Evolutionary conservation across 2,113 vertebrate genomes (phyloP), one percentile per base, ranked within the genome.

Genomic region (Aptenodytes patagonicus): DNA sequence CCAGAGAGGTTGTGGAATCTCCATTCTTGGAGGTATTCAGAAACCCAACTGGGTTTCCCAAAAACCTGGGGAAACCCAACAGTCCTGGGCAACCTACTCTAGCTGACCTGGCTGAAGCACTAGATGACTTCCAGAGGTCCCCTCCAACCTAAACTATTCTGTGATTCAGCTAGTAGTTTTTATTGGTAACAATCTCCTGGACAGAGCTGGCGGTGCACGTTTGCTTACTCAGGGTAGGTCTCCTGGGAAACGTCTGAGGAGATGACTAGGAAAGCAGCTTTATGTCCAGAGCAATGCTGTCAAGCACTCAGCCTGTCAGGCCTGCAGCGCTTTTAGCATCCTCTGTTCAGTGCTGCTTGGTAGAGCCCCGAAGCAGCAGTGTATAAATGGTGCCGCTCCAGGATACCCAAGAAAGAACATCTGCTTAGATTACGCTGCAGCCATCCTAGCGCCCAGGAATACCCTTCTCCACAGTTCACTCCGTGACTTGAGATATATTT

Each of bases 181-280:
- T 73, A 40, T 6, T 54, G 18, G 12, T 44, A 83, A 42, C 47
- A 26, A 5, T 18, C 17, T 80, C 12, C 75, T 13, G 31, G 62
- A n/a, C 17, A 68, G n/a, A 49, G 20, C 36, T 81, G 44, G 5
- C 0, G 0, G 26, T 42, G 16, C 6, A 24, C 0, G 2, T 71
- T 76, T 97, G 8, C 47, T 65, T 47, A 32, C 21, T 21, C 24
- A 28, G 52, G 29, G 21, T 54, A 82, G 15, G 19, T 55, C 9
- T 77, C 46, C 51, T 3, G 4, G 14, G 16, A 77, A 76, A 61
- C 1, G 0, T 47, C 44, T 19, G 44, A 60, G 61, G 21, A 68
- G 10, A 36, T 14, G 40, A 26, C 20, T 44, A 51, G 7, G 26
- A 66, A 68, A 60, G 11, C n/a, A 62, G 6, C 24, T 79, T 82